These are phyloP conservation scores for Oxytorus armatus DNA, from an alignment of 2,888 invertebrate species.

Conservation along the genomic window DNA sequence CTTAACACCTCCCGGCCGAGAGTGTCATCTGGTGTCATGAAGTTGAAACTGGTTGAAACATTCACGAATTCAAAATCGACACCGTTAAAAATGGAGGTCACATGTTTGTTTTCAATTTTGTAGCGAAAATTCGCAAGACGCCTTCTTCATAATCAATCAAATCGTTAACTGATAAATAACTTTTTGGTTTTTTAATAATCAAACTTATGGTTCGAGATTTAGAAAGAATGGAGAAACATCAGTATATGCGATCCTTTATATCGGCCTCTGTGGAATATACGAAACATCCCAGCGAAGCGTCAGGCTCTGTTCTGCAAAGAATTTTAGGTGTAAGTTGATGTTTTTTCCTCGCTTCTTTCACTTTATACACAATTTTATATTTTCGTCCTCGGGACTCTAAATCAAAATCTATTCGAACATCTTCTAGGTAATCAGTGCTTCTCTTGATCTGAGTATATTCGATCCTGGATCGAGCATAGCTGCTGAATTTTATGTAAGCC, in stretches of 20 bases:
- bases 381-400: background rate
- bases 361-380: constrained; percentile 79
- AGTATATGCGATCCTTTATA: constrained; percentile 79
- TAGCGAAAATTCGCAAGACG: too few species aligned
- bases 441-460: constrained; percentile 88
- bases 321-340: constrained; percentile 79
- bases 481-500: constrained; percentile 88
- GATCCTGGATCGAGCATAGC: constrained; percentile 88
- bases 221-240: constrained; percentile 78
- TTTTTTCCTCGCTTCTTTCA: constrained; percentile 79
- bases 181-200: too few species aligned
- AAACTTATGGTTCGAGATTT: too few species aligned
- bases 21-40: too few species aligned
- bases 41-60: too few species aligned
- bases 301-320: constrained; percentile 79
- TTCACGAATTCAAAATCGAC: too few species aligned
- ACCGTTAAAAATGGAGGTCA: too few species aligned
- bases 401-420: background rate
- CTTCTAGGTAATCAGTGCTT: constrained; percentile 87
- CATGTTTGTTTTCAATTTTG: too few species aligned
- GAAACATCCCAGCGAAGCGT: constrained; percentile 79
- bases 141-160: too few species aligned
- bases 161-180: too few species aligned
- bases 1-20: too few species aligned
- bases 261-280: constrained; percentile 78